Percentiles rank a stretch among this genome's conserved stretches.
phyloP scores from a whole-genome alignment of 2,888 invertebrate genomes.

The Trilocha varians region DNA sequence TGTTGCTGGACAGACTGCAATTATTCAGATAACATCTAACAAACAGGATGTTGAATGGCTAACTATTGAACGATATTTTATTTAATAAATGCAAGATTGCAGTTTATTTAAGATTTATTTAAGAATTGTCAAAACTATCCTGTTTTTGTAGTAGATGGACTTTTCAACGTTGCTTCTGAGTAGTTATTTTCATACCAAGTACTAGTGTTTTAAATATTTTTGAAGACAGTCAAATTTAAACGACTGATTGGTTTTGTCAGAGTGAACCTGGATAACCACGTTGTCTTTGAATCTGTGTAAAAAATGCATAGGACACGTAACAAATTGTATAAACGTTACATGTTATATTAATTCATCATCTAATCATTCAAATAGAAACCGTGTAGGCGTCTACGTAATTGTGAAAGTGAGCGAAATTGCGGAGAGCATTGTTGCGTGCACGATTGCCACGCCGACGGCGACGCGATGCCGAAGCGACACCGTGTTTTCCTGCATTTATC shows the following conservation, averaged over 20 bases:
- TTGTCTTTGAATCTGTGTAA: too few species aligned
- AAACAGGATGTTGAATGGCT: constrained; percentile 47
- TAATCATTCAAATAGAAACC: constrained; percentile 27
- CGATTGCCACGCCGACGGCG: constrained; percentile 15
- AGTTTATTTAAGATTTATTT: too few species aligned
- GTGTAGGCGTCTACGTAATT: constrained; percentile 35
- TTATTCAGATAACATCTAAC: constrained; percentile 47
- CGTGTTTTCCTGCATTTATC: background rate
- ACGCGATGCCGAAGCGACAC: constrained; percentile 1
- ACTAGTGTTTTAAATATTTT: too few species aligned
- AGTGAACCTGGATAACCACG: too few species aligned
- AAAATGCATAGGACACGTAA: too few species aligned
- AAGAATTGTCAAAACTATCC: too few species aligned
- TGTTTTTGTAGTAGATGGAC: too few species aligned
- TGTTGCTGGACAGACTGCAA: constrained; percentile 23
- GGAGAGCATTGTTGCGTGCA: constrained; percentile 46
- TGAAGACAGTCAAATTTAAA: too few species aligned
- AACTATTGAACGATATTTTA: constrained; percentile 10
- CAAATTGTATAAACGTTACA: background rate
- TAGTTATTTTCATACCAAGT: too few species aligned
- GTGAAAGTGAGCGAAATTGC: constrained; percentile 58
- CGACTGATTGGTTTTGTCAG: too few species aligned
- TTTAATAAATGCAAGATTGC: too few species aligned
- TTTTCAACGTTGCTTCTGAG: too few species aligned
- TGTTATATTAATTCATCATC: background rate